A percentile compares a stretch with the other conserved stretches of the same genome.
Evolutionary conservation across 53 echinoderm and acorn worm genomes (phyloP).

Genomic region (Glandiceps talaboti): DNA sequence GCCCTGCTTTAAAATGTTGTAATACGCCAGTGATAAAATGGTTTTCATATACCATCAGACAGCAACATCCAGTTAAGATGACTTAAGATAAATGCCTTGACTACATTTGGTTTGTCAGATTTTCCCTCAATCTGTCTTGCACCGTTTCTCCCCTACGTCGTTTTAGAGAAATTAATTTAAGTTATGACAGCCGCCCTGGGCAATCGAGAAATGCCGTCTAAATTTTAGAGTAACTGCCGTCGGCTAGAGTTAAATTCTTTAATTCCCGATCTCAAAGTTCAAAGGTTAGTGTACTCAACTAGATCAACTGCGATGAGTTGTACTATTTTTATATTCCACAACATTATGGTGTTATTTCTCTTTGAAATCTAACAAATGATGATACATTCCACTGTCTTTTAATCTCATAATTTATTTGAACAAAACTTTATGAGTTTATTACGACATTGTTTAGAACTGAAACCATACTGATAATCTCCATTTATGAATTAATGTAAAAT

Average conservation of each 20-base stretch:
- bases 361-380: no score
- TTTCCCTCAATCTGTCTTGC: background rate
- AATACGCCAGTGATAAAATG: no score
- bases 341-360: no score
- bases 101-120: background rate
- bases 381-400: no score
- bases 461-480: no score
- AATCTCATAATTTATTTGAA: no score
- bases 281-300: background rate
- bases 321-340: background rate
- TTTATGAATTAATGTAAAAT: no score
- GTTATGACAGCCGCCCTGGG: background rate
- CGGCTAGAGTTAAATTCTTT: background rate
- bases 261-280: background rate
- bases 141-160: background rate
- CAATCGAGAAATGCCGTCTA: background rate
- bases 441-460: no score
- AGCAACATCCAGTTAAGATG: background rate
- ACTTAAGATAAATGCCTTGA: background rate
- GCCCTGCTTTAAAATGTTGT: no score
- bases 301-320: background rate
- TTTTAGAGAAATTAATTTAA: background rate
- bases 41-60: background rate
- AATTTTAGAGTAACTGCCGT: background rate
- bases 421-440: no score